phyloP scores from a whole-genome alignment of 2,797 vertebrate species.

The Squalus acanthias region DNA sequence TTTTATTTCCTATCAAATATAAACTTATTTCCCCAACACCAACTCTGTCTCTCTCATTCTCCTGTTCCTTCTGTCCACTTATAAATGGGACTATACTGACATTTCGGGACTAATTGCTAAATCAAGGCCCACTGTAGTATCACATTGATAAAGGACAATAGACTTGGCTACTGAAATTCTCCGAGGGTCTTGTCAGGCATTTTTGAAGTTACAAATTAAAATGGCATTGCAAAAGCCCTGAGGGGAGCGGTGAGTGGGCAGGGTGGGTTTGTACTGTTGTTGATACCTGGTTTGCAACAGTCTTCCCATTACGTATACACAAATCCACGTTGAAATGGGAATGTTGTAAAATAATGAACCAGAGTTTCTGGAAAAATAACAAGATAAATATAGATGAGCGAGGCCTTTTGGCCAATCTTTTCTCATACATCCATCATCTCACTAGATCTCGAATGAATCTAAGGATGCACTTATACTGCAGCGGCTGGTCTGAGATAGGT shows the following conservation, averaged over 20 bases:
- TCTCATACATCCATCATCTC: neutral
- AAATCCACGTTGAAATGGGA: neutral
- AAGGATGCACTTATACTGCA: neutral
- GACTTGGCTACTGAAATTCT: too few species aligned
- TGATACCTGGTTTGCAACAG: neutral
- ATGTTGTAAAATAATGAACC: neutral
- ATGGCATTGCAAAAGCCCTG: neutral
- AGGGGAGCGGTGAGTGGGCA: neutral
- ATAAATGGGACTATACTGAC: neutral
- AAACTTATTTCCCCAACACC: neutral
- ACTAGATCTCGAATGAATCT: neutral
- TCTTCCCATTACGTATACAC: neutral
- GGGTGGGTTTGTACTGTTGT: neutral
- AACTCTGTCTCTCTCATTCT: neutral
- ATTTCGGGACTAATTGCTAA: neutral
- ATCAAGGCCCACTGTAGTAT: neutral
- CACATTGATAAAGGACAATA: neutral
- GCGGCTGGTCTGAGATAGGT: neutral
- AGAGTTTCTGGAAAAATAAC: neutral
- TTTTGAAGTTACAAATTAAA: neutral
- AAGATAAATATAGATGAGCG: neutral
- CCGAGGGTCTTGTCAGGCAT: neutral
- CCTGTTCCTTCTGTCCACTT: neutral
- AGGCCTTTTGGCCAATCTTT: neutral
- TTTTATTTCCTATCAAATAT: neutral